These are phyloP conservation scores for Bathynomus jamesi DNA, from an alignment of 1,140 invertebrate genomes.

Conservation along the genomic window DNA sequence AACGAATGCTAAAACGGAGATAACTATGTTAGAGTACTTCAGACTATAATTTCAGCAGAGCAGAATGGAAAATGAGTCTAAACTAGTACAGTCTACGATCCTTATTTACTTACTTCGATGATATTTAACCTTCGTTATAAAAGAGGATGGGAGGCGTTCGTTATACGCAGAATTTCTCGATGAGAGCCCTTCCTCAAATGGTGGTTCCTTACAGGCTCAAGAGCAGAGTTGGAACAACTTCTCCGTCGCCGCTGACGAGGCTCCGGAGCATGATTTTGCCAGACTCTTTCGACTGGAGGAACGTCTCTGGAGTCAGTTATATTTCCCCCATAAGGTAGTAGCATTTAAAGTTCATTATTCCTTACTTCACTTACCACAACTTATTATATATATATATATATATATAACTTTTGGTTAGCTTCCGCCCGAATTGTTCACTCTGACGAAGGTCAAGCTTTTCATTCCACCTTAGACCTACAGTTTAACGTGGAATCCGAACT, in stretches of 20 bases:
- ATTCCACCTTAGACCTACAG: not conserved
- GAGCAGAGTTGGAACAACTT: not conserved
- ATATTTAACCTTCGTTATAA: no score
- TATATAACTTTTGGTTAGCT: not conserved
- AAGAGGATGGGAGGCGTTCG: no score
- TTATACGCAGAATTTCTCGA: no score
- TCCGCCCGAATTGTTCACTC: not conserved
- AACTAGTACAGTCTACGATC: no score
- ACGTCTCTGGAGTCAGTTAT: slow-evolving; percentile 47
- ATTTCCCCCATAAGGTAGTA: slow-evolving; percentile 37
- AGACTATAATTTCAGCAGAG: no score
- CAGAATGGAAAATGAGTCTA: no score
- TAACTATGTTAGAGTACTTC: no score
- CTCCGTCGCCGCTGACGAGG: not conserved
- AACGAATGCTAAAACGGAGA: no score
- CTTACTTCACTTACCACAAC: not conserved
- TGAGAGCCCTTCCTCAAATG: no score
- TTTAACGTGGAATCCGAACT: not conserved
- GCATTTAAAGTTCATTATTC: not conserved
- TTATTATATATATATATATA: no score
- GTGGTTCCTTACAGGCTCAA: no score
- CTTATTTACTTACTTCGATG: no score
- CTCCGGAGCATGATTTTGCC: slow-evolving; percentile 41
- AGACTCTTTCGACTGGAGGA: slow-evolving; percentile 49
- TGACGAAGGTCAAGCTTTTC: not conserved